Percentiles rank a stretch among this genome's conserved stretches.
Evolutionary conservation across 2,113 vertebrate genomes (phyloP).

Genomic region (Hystrix cristata): DNA sequence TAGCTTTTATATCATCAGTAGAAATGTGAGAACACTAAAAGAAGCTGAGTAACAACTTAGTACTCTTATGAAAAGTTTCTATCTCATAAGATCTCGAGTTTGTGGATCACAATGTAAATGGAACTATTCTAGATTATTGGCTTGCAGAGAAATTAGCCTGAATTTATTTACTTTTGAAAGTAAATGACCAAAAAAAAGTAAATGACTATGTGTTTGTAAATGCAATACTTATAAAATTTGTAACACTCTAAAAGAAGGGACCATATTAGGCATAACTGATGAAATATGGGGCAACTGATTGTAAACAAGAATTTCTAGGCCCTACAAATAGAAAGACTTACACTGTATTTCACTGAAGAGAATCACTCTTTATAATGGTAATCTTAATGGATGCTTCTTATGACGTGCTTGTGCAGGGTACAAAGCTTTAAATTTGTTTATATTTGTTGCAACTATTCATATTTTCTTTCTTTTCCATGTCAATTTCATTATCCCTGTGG

Average conservation of each 20-base stretch:
- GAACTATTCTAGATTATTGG: background rate
- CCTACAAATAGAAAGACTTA: conserved; percentile 83
- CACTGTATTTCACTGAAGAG: conserved; percentile 80
- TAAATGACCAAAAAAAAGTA: background rate
- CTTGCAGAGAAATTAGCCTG: background rate
- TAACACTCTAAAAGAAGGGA: conserved; percentile 72
- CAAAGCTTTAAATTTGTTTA: conserved; percentile 79
- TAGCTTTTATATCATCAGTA: background rate
- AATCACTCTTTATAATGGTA: conserved; percentile 82
- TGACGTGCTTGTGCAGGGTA: conserved; percentile 71
- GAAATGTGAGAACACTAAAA: background rate
- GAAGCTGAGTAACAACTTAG: background rate
- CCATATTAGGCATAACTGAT: conserved; percentile 77
- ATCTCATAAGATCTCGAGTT: background rate
- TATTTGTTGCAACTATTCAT: conserved; percentile 80
- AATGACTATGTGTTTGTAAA: conserved; percentile 83
- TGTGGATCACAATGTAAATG: background rate
- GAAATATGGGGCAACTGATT: conserved; percentile 81
- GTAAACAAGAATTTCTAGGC: conserved; percentile 86
- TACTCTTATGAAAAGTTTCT: background rate
- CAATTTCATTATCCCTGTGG: conserved; percentile 82
- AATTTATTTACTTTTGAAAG: conserved; percentile 24
- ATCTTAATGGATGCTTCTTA: conserved; percentile 82
- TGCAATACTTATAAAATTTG: conserved; percentile 74
- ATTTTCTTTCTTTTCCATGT: conserved; percentile 79